phyloP scores from a whole-genome alignment of 2,888 invertebrate species.

The Drosophila vallismaia region DNA sequence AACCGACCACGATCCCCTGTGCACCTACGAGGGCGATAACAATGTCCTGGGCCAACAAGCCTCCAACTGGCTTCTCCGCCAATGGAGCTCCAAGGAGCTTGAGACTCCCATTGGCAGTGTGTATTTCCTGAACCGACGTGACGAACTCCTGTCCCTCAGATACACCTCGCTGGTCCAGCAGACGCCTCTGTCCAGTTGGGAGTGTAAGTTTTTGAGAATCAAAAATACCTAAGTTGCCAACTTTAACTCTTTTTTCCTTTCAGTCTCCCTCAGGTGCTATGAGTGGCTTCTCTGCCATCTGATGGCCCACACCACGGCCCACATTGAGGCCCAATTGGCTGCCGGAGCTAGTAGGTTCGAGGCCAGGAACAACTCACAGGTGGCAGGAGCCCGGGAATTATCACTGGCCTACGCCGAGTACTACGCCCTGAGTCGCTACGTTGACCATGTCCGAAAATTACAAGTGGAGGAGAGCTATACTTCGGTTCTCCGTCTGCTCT shows the following conservation, averaged over 20 bases:
- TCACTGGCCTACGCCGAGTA: constrained; percentile 92
- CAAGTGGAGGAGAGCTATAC: constrained; percentile 80
- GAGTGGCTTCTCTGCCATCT: constrained; percentile 94
- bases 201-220: constrained; percentile 73
- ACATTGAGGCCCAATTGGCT: constrained; percentile 85
- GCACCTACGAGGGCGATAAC: constrained; percentile 97
- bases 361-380: constrained; percentile 92
- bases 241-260: constrained; percentile 65
- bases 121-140: constrained; percentile 86
- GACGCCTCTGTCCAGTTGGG: constrained; percentile 58
- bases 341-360: constrained; percentile 88
- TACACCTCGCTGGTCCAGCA: constrained; percentile 49
- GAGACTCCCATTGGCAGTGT: constrained; percentile 90
- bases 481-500: constrained; percentile 85
- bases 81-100: constrained; percentile 85
- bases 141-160: constrained; percentile 83
- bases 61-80: constrained; percentile 92
- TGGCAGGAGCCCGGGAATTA: constrained; percentile 90
- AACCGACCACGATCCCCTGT: constrained; percentile 94
- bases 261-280: constrained; percentile 89
- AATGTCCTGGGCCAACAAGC: constrained; percentile 95
- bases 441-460: constrained; percentile 76
- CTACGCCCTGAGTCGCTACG: constrained; percentile 84
- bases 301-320: constrained; percentile 88
- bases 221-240: not conserved